Percentiles rank a stretch among this genome's conserved stretches.
Conservation (phyloP, 2,888 invertebrate species). For the Leptura quadrifasciata region DNA sequence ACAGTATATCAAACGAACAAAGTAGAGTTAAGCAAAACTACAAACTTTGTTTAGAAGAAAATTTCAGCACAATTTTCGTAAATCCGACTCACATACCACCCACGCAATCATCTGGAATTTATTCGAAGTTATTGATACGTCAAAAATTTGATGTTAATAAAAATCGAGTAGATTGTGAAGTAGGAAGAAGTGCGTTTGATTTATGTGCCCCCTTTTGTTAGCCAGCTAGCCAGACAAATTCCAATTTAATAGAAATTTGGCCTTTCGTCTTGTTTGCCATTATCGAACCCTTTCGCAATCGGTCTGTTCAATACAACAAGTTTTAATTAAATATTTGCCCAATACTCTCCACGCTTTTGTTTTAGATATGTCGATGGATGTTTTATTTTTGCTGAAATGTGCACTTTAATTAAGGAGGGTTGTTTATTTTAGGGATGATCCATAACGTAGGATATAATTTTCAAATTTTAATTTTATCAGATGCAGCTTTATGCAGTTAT, state of each 20-base stretch:
- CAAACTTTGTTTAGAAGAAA: conserved; percentile 1
- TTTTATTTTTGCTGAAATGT: background rate
- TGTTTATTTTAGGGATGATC: background rate
- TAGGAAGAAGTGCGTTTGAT: conserved; percentile 1
- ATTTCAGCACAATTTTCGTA: conserved; percentile 17
- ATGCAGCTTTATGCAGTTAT: background rate
- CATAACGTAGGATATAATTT: background rate
- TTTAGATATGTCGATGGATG: background rate
- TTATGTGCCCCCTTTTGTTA: conserved; percentile 5
- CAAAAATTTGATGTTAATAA: conserved; percentile 24
- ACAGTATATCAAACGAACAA: background rate
- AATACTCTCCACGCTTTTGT: conserved; percentile 8
- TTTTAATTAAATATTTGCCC: conserved; percentile 29
- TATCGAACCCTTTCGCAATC: conserved; percentile 22
- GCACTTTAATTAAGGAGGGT: conserved; percentile 11
- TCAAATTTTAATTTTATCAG: background rate
- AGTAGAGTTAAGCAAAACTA: background rate
- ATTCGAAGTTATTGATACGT: conserved; percentile 27
- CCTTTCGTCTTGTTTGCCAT: conserved; percentile 24
- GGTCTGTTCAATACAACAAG: conserved; percentile 18
- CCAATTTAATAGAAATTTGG: conserved; percentile 30
- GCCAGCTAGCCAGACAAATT: conserved; percentile 18
- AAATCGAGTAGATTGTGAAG: conserved; percentile 2
- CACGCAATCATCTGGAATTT: conserved; percentile 11
- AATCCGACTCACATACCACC: background rate